phyloP scores from a whole-genome alignment of 2,888 invertebrate genomes.

The Mimas tiliae region DNA sequence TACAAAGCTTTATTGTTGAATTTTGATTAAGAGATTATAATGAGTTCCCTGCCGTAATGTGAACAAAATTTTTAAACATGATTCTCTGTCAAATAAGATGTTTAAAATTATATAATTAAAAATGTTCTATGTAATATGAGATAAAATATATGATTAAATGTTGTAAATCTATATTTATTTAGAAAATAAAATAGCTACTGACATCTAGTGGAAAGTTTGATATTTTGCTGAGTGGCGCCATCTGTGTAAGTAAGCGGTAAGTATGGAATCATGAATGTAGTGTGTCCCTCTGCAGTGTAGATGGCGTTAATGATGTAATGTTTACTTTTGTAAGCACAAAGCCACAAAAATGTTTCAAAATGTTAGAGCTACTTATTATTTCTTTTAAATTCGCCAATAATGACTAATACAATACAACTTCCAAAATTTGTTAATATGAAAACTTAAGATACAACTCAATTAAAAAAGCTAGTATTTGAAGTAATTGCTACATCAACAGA shows the following conservation, averaged over 20 bases:
- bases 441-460: too few relatives aligned
- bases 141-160: conserved; percentile 51
- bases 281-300: neutral
- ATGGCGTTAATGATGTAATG: neutral
- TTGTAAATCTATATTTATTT: conserved; percentile 22
- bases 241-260: neutral
- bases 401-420: too few relatives aligned
- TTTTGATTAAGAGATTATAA: conserved; percentile 78
- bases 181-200: neutral
- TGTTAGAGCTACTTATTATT: neutral
- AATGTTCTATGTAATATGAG: conserved; percentile 70
- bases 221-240: conserved; percentile 8
- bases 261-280: neutral
- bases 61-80: conserved; percentile 58
- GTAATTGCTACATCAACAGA: too few relatives aligned
- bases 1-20: conserved; percentile 81
- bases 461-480: too few relatives aligned
- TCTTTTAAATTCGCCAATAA: too few relatives aligned
- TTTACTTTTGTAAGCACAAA: neutral
- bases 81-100: conserved; percentile 68
- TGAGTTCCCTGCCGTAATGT: conserved; percentile 71
- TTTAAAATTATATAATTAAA: conserved; percentile 66
- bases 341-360: neutral
- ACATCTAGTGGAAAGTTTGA: neutral
- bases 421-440: too few relatives aligned